phyloP scores from a whole-genome alignment of 2,113 vertebrate genomes.

The Scortum barcoo region DNA sequence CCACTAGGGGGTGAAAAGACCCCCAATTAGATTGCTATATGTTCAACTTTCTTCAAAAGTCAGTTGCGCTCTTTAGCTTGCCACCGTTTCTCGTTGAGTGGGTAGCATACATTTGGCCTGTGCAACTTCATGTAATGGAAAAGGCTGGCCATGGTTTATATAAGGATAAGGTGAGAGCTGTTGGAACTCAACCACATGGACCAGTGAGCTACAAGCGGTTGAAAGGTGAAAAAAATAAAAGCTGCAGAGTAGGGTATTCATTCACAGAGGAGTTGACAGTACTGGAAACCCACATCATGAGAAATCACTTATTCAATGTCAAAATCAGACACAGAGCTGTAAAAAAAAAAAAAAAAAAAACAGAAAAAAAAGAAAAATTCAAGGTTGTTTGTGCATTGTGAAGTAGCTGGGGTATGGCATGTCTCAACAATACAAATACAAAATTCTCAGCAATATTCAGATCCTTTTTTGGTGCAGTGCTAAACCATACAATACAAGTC shows the following conservation, averaged over 20 bases:
- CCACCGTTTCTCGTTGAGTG: slow-evolving; percentile 15
- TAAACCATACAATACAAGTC: background rate
- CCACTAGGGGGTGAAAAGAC: background rate
- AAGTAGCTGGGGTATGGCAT: background rate
- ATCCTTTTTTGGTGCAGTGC: background rate
- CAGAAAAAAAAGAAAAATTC: too few relatives aligned
- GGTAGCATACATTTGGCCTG: slow-evolving; percentile 3
- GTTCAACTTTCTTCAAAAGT: slow-evolving; percentile 14
- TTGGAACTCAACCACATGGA: slow-evolving; percentile 21
- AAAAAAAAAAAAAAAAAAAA: too few relatives aligned
- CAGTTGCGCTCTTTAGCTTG: slow-evolving; percentile 3
- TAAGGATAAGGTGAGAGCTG: slow-evolving; percentile 26
- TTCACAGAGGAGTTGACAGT: background rate
- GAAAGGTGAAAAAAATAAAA: background rate
- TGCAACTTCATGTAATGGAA: slow-evolving; percentile 8
- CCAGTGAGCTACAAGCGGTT: slow-evolving; percentile 11
- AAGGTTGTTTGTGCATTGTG: background rate
- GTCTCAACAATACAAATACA: background rate
- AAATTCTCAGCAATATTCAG: background rate
- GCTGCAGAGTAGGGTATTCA: slow-evolving; percentile 7
- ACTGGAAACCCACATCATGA: slow-evolving; percentile 13
- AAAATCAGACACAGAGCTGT: slow-evolving; percentile 9
- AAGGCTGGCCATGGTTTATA: background rate
- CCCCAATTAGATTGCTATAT: background rate
- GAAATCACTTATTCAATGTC: slow-evolving; percentile 15